These are phyloP conservation scores for Cyanoderma ruficeps DNA, from an alignment of 2,113 vertebrate species.

Conservation along the genomic window DNA sequence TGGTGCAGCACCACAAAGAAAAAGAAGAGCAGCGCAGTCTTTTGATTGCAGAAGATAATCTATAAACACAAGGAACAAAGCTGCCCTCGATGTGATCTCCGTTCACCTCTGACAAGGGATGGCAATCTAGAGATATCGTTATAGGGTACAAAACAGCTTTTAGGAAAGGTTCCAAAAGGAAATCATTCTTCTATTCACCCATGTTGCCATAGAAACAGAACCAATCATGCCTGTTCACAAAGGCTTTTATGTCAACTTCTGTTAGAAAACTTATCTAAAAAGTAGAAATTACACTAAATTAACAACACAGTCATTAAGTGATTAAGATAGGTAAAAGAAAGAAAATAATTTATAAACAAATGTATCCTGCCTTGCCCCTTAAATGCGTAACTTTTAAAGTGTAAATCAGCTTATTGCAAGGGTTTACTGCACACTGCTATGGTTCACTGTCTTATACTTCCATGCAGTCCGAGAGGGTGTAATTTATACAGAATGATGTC, in stretches of 20 bases:
- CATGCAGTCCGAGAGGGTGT: background rate
- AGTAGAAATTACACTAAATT: slow-evolving; percentile 72
- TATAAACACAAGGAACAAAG: slow-evolving; percentile 74
- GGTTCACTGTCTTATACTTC: background rate
- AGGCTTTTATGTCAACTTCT: slow-evolving; percentile 76
- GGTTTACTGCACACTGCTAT: background rate
- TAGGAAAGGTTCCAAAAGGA: slow-evolving; percentile 78
- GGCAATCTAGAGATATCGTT: slow-evolving; percentile 71
- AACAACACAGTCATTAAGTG: slow-evolving; percentile 53
- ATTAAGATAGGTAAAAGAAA: slow-evolving; percentile 36
- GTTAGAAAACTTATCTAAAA: slow-evolving; percentile 76
- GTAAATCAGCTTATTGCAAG: background rate
- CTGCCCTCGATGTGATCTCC: slow-evolving; percentile 75
- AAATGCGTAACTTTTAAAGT: background rate
- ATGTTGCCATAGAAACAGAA: slow-evolving; percentile 79
- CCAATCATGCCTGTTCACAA: slow-evolving; percentile 75
- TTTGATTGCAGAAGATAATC: slow-evolving; percentile 71
- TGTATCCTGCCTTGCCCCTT: background rate
- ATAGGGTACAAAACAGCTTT: slow-evolving; percentile 75
- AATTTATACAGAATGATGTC: background rate
- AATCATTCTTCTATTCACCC: slow-evolving; percentile 75
- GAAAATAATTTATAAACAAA: background rate
- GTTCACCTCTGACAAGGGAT: slow-evolving; percentile 71
- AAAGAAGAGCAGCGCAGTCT: slow-evolving; percentile 48
- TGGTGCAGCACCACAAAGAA: slow-evolving; percentile 39